phyloP scores from a whole-genome alignment of 1,140 invertebrate genomes.

The Aphis craccivora region DNA sequence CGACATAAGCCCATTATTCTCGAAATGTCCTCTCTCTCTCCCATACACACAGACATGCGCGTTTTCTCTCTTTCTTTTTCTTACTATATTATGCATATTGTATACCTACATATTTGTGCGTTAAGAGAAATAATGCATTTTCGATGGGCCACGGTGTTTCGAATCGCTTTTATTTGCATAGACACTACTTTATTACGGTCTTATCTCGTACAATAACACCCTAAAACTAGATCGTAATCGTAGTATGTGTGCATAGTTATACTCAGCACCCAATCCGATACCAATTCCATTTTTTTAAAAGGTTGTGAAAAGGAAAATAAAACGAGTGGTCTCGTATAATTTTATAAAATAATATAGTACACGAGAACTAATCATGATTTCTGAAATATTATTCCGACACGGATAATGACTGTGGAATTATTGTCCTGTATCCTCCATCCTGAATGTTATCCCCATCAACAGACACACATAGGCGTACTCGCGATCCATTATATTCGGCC shows the following conservation, averaged over 20 bases:
- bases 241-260: neutral
- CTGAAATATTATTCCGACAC: neutral
- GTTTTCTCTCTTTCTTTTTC: neutral
- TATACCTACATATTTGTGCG: neutral
- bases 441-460: neutral
- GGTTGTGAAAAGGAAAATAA: neutral
- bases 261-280: neutral
- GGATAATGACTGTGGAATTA: neutral
- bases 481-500: neutral
- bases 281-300: neutral
- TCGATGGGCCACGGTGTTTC: neutral
- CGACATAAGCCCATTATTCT: slow-evolving; percentile 37
- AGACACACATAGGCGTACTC: neutral
- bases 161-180: neutral
- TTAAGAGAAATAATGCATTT: slow-evolving; percentile 14
- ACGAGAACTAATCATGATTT: neutral
- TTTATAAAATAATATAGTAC: neutral
- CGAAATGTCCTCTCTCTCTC: neutral
- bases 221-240: neutral
- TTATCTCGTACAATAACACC: neutral
- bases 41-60: too few species aligned
- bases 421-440: neutral
- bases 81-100: neutral
- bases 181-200: neutral
- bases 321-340: neutral